Base-by-base conservation (phyloP, 2,888 invertebrate genomes). In the Macrophya alboannulata region DNA sequence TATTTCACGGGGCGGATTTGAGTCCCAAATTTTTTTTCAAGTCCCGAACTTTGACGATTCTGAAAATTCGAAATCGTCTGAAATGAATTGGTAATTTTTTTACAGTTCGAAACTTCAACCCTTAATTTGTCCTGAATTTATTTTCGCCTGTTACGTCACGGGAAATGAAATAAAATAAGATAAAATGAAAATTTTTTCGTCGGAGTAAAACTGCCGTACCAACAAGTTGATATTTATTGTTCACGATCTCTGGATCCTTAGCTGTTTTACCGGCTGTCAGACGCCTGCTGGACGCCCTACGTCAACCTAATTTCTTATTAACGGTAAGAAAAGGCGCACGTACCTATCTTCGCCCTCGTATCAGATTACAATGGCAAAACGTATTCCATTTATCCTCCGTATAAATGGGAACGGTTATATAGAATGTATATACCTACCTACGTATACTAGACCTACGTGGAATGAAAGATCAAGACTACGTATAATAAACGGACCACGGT, bases 261-360 rank as follows among this genome's bases (percentile, higher is more conserved):
- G 71, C n/a, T 37, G 71, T 72, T 72, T 72, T 72, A 72, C 43
- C n/a, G 71, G n/a, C 71, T 43, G 71, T 72, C 71, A 43, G n/a
- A 72, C 40, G 43, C 43, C 37, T 43, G n/a, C 71, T 43, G 71
- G 43, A 72, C 45, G 12, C 15, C 37, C n/a, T 77, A 6, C 51
- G 77, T 77, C 55, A 77, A 77, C 51, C 37, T n/a, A 45, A 74
- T 74, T 45, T 74, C 21, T 68, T 68, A 68, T 74, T 31, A 74
- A 25, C 74, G 21, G 45, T 45, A 21, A 74, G 45, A 48, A 48
- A 45, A 48, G 12, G 1, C 43, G 31, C n/a, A 25, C 45, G 25
- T 74, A 10, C 5, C 5, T n/a, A 10, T 12, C 5, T n/a, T 43
- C 74, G 21, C 31, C 25, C 74, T 43, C 45, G 21, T 21, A 43